Evolutionary conservation across 2,113 vertebrate species (phyloP).

Genomic region (Rhegmatorhina hoffmannsi): DNA sequence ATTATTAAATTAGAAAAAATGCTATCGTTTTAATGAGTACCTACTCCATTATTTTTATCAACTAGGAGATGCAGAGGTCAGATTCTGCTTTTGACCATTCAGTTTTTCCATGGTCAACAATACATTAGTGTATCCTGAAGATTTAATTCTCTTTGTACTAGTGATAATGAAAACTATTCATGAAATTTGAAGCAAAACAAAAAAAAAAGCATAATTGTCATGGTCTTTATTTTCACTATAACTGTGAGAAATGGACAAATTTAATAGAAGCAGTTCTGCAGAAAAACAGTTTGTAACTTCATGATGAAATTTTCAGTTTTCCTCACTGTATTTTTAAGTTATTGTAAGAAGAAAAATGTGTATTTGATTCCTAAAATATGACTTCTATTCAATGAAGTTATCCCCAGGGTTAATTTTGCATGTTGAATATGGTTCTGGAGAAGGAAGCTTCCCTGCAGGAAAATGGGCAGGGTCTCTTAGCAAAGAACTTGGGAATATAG

Average conservation of each 20-base stretch:
- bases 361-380: background rate
- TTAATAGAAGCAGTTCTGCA: background rate
- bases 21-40: background rate
- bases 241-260: background rate
- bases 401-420: background rate
- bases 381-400: background rate
- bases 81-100: background rate
- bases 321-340: background rate
- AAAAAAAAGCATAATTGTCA: background rate
- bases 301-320: conserved; percentile 18
- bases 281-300: conserved; percentile 13
- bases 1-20: background rate
- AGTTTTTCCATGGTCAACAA: background rate
- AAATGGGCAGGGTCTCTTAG: background rate
- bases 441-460: background rate
- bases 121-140: background rate
- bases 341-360: background rate
- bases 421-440: background rate
- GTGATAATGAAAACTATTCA: background rate
- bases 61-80: background rate
- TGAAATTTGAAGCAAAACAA: background rate
- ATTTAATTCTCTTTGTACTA: background rate
- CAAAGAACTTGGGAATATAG: background rate
- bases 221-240: background rate
- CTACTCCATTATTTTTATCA: background rate